Evolutionary conservation across 2,797 vertebrate genomes (phyloP), one percentile per base, ranked within the genome.

Genomic region (Galago senegalensis): DNA sequence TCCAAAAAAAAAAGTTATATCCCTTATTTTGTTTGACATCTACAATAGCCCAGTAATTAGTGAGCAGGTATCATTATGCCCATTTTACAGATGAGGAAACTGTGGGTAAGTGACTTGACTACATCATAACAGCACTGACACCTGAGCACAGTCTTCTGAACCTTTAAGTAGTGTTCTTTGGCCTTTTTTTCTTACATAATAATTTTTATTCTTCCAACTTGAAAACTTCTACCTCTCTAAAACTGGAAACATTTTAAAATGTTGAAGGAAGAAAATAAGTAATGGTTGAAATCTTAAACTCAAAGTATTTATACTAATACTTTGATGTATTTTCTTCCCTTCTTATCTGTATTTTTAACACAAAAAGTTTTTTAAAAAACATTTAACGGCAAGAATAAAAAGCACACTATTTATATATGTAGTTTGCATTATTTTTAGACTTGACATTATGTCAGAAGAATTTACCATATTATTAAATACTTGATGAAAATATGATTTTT

Each of bases 161-260:
- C 16, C 10, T 7, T 43, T 34, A 63, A 89, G 43, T 63, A 37
- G 0, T 29, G 5, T 61, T 31, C 7, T 88, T 29, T 60, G 14
- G 5, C 2, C 7, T 67, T 85, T 80, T 2, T 84, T 40, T 80
- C 40, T 94, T 83, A 69, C 18, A 82, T 7, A 75, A 7, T 65
- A 25, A 58, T 18, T 80, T 91, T 94, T 73, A 89, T 34, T 76
- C 17, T 96, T 93, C 61, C 90, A 40, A 90, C 63, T 70, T 79
- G 72, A 91, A 97, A 95, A 77, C 10, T 20, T 90, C 46, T 58
- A 61, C 21, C 16, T 25, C 7, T 88, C 56, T 7, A 93, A 87
- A 90, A 83, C 53, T 87, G 6, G 11, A 80, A 94, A 93, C 43
- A 49, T 31, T 79, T 49, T 31, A 40, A 80, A 67, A 76, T n/a